phyloP scores from a whole-genome alignment of 2,888 invertebrate species.

The Caenorhabditis sinica region DNA sequence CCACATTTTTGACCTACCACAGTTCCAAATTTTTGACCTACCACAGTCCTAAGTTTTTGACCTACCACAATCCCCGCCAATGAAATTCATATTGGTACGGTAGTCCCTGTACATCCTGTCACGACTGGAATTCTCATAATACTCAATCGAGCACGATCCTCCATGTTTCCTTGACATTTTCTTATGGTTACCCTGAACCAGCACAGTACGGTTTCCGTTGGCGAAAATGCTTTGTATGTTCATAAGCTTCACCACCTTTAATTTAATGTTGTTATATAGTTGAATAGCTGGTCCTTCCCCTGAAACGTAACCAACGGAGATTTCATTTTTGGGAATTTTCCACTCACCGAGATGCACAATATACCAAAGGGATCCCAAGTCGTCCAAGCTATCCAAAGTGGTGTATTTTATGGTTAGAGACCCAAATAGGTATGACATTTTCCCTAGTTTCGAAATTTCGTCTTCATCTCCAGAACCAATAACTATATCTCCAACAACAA shows the following conservation, averaged over 20 bases:
- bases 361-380: no score
- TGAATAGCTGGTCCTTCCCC: no score
- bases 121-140: no score
- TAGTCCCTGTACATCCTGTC: neutral
- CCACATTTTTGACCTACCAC: no score
- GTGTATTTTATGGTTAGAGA: conserved; percentile 6
- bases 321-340: no score
- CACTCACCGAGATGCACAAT: no score
- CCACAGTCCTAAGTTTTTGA: no score
- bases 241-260: no score
- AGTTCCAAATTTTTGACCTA: no score
- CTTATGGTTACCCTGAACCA: conserved; percentile 2
- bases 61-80: conserved; percentile 17
- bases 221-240: neutral
- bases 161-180: neutral
- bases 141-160: neutral
- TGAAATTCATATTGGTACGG: neutral
- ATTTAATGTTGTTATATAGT: neutral
- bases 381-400: neutral
- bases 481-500: neutral
- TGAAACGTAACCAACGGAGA: no score
- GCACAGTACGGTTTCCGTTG: neutral
- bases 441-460: neutral
- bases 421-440: neutral
- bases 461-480: neutral